These are phyloP conservation scores for Leucoptera coffeella DNA, from an alignment of 2,888 invertebrate genomes.

Conservation along the genomic window DNA sequence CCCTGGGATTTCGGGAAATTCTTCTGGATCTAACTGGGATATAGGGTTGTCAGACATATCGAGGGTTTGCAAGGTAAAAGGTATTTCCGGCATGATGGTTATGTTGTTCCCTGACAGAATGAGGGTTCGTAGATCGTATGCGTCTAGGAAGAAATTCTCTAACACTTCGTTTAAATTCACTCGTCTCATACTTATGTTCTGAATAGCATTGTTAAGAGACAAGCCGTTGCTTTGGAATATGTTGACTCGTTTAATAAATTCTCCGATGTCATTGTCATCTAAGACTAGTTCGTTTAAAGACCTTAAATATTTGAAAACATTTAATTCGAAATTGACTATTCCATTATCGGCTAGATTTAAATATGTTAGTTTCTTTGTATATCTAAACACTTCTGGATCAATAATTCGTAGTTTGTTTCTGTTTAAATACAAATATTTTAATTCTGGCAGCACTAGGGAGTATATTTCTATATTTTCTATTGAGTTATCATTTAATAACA, in stretches of 20 bases:
- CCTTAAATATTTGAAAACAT: conserved; percentile 27
- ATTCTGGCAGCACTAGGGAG: conserved; percentile 19
- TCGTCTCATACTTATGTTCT: conserved; percentile 21
- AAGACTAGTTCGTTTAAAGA: conserved; percentile 29
- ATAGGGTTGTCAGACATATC: conserved; percentile 60
- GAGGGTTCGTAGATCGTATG: conserved; percentile 34
- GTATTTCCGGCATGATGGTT: conserved; percentile 45
- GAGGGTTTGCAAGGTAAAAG: conserved; percentile 48
- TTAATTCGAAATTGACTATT: conserved; percentile 23
- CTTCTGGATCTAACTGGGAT: conserved; percentile 29
- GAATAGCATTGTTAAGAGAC: conserved; percentile 25
- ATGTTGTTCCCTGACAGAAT: conserved; percentile 50
- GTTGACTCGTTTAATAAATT: conserved; percentile 16
- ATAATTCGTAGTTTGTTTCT: conserved; percentile 25
- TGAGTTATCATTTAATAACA: conserved; percentile 21
- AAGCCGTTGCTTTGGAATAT: conserved; percentile 31
- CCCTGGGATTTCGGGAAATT: conserved; percentile 41
- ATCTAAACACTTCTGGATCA: conserved; percentile 23
- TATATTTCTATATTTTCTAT: conserved; percentile 17
- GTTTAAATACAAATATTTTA: conserved; percentile 32
- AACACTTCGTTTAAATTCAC: conserved; percentile 19
- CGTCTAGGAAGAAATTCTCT: conserved; percentile 32
- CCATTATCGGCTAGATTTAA: conserved; percentile 36
- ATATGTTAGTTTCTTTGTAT: conserved; percentile 25
- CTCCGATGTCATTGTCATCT: conserved; percentile 33